Evolutionary conservation across 2,888 invertebrate species (phyloP), one percentile per base, ranked within the genome.

Genomic region (Eupeodes luniger): DNA sequence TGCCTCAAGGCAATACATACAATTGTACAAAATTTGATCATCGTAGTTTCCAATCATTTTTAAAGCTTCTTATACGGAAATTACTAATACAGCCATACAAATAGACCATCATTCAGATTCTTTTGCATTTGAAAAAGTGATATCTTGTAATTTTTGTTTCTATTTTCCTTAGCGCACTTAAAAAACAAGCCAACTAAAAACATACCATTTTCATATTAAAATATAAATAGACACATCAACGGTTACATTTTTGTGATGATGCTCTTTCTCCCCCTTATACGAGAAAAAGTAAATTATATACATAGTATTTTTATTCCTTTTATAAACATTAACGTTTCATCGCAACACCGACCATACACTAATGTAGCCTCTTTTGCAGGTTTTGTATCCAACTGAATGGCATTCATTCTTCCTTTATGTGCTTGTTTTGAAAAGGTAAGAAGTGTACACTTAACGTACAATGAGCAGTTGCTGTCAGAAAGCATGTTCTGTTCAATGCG

Each of bases 381-480:
- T 59, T 72, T 59, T 59, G 34, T 72, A 72, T 40, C 44, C 40
- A 16, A 9, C 57, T 72, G 59, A 72, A 72, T 72, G 27, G 47
- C 44, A 59, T 57, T 72, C 72, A 27, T 59, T 47, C 27, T 59
- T 57, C 47, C 12, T 72, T 72, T 72, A 72, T 72, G 27, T 27
- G 59, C 57, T 59, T 59, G n/a, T 72, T 72, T 69, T 72, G 11
- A 57, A 72, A 57, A 72, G 72, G 34, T 59, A 72, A 72, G 72
- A 59, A 72, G 72, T 72, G 72, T 72, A 59, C 55, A 70, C 72
- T 72, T 59, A 72, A 59, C 47, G 72, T 59, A 72, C 72, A 72
- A 72, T 72, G 72, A 72, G 72, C 72, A 72, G 57, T 72, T 47
- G 72, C 72, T 72, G 57, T 72, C 47, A 72, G 72, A 72, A 72